These are phyloP conservation scores for Alectura lathami DNA, from an alignment of 2,113 vertebrate species.

Conservation along the genomic window DNA sequence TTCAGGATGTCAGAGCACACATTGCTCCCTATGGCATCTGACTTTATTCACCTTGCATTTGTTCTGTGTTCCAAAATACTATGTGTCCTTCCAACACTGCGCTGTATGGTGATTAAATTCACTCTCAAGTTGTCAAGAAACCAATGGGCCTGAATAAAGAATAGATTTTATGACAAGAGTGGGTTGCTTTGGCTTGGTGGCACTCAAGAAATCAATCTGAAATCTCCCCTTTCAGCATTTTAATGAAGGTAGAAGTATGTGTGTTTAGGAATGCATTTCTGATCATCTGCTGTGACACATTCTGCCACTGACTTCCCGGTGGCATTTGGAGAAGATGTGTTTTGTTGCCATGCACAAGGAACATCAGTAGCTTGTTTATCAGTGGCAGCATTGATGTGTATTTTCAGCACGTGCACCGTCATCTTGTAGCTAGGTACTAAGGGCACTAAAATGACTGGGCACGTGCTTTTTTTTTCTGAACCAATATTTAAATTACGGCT, in stretches of 20 bases:
- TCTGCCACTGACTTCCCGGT: not conserved
- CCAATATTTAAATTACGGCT: not conserved
- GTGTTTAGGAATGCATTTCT: not conserved
- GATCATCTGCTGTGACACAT: not conserved
- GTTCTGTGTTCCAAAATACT: rapidly evolving
- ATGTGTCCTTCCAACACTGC: rapidly evolving
- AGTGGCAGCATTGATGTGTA: rapidly evolving
- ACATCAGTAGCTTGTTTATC: not conserved
- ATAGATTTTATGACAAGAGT: conserved; percentile 1
- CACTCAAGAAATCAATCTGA: not conserved
- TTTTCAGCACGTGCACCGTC: rapidly evolving
- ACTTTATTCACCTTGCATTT: not conserved
- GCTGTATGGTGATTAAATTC: not conserved
- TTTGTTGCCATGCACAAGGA: not conserved
- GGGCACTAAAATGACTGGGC: not conserved
- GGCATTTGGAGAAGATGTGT: not conserved
- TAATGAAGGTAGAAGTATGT: not conserved
- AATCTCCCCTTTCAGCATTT: not conserved
- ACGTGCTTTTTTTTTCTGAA: not conserved
- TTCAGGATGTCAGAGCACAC: not conserved
- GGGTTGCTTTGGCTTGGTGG: not conserved
- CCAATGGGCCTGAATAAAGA: not conserved
- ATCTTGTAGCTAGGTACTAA: not conserved
- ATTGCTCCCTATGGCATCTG: not conserved
- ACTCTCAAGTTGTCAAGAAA: not conserved